Evolutionary conservation across 2,113 vertebrate species (phyloP).

Genomic region (sheep (Ovis aries)): DNA sequence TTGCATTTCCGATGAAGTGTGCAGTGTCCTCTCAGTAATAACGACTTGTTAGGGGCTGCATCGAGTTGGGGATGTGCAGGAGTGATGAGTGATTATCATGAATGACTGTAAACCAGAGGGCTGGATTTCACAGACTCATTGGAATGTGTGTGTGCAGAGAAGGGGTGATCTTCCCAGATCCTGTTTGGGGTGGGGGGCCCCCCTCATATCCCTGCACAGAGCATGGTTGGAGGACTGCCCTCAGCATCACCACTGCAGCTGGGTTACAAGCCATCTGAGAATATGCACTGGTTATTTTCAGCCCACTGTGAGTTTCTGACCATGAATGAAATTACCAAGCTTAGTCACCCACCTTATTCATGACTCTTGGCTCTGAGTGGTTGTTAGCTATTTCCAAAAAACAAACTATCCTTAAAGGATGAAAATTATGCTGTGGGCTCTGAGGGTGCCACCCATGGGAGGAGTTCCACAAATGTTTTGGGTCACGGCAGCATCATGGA

Average conservation of each 20-base stretch:
- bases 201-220: background rate
- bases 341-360: background rate
- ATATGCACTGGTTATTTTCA: background rate
- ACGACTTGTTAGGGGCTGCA: background rate
- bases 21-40: background rate
- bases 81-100: background rate
- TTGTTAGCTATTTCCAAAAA: background rate
- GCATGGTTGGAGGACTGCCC: background rate
- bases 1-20: background rate
- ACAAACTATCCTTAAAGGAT: background rate
- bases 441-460: background rate
- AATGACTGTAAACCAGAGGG: background rate
- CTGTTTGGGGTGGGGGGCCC: accelerated
- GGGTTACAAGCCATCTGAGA: background rate
- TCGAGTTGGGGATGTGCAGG: background rate
- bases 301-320: background rate
- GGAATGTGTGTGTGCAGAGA: background rate
- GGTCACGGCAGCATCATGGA: accelerated
- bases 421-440: background rate
- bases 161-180: accelerated
- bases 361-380: background rate
- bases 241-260: no score
- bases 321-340: background rate
- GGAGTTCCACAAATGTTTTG: background rate
- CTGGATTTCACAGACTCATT: background rate